Conservation (phyloP, 2,113 vertebrate species). For the Ictalurus punctatus region DNA sequence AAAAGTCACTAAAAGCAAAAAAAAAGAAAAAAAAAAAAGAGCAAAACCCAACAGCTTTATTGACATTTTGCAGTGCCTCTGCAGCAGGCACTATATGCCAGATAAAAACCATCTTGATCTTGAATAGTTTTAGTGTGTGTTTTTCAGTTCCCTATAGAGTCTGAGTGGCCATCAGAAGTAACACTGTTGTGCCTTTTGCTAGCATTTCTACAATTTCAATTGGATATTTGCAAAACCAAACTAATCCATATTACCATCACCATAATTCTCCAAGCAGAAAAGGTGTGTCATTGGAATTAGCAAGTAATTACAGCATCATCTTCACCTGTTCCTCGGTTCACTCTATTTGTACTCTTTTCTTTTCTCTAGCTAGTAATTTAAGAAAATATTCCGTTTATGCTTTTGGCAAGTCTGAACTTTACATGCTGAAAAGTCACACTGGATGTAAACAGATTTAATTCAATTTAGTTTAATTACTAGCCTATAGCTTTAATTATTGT, state of each 20-base stretch:
- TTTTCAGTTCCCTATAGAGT: background rate
- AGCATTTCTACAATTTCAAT: background rate
- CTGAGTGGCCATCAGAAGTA: background rate
- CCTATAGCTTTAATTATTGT: background rate
- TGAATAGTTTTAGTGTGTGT: background rate
- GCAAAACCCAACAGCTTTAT: conserved; percentile 30
- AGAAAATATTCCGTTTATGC: background rate
- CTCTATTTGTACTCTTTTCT: background rate
- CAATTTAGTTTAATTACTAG: background rate
- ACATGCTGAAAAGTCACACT: conserved; percentile 7
- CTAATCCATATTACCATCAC: background rate
- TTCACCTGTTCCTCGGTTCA: background rate
- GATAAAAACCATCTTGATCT: background rate
- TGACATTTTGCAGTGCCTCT: conserved; percentile 16
- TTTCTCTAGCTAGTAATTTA: background rate
- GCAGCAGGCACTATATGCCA: background rate
- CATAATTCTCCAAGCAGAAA: background rate
- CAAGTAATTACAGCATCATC: background rate
- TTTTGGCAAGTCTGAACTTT: background rate
- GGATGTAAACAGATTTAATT: background rate
- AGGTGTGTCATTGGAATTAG: background rate
- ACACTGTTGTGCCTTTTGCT: background rate
- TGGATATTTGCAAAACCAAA: background rate
- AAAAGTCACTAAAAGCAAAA: conserved; percentile 15
- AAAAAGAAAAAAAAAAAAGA: background rate